Conservation (phyloP, 2,888 invertebrate genomes). For the Boloria euphrosyne region DNA sequence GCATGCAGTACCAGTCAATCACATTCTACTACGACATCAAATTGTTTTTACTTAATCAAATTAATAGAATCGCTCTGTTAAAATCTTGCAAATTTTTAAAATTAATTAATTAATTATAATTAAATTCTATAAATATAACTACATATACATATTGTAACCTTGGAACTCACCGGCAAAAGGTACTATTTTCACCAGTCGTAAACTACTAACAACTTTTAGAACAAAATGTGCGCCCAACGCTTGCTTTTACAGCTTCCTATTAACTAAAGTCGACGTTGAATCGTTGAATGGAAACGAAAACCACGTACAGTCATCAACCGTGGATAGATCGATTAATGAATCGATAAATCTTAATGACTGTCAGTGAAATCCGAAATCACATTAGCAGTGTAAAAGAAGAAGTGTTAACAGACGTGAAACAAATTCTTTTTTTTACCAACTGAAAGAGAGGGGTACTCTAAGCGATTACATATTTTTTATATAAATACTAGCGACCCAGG, state of each 20-base stretch:
- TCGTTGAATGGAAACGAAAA: slow-evolving; percentile 46
- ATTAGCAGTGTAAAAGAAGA: slow-evolving; percentile 6
- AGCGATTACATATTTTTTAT: neutral
- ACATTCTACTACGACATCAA: too few relatives aligned
- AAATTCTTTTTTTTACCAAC: neutral
- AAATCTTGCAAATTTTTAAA: too few relatives aligned
- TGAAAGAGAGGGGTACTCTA: too few relatives aligned
- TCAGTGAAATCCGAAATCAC: slow-evolving; percentile 6
- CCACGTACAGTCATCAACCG: slow-evolving; percentile 30
- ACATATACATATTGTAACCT: neutral
- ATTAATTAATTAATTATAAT: too few relatives aligned
- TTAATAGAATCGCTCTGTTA: too few relatives aligned
- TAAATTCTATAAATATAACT: neutral
- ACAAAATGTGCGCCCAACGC: slow-evolving; percentile 40
- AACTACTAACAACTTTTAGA: slow-evolving; percentile 30
- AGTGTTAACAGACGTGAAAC: slow-evolving; percentile 5
- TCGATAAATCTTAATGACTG: slow-evolving; percentile 28
- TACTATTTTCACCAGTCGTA: slow-evolving; percentile 16
- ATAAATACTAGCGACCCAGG: neutral
- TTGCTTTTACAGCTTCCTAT: slow-evolving; percentile 43
- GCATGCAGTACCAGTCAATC: too few relatives aligned
- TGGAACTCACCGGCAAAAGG: slow-evolving; percentile 32
- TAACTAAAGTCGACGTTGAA: slow-evolving; percentile 44
- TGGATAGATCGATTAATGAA: slow-evolving; percentile 38
- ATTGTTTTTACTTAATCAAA: too few relatives aligned